Evolutionary conservation across 2,797 vertebrate genomes (phyloP), one percentile per base, ranked within the genome.

Genomic region (Eurystomus glaucurus): DNA sequence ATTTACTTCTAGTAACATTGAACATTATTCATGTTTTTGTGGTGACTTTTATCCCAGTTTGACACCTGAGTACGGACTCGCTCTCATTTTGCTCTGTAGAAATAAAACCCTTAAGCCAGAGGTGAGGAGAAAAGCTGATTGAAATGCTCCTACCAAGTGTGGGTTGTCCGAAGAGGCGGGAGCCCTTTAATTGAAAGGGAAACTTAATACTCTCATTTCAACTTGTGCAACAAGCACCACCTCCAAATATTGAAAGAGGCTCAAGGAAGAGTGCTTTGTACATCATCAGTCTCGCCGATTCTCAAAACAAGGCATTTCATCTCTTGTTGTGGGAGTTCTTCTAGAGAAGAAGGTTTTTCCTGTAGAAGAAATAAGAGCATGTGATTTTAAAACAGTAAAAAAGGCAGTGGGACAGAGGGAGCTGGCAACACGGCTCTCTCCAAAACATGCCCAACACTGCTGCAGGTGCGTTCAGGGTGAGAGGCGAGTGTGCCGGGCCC

Each of bases 51-150:
- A 37, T 35, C 41, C 58, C 90, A 39, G 0, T 89, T 86, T 88
- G 68, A 69, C 84, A 94, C 60, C 64, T 87, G 80, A 77, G 64
- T 35, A 57, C 70, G 64, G 80, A 39, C 66, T 64, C 45, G 3
- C 41, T 90, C 60, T 92, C 75, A 39, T 90, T 94, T 92, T 64
- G 50, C 29, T 66, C 69, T 58, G 77, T 35, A 76, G 85, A 82
- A 97, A 93, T 76, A 76, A 96, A 95, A 28, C 28, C 60, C 64
- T 61, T n/a, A 50, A 96, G 71, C 31, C 74, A 77, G 88, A 96
- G 77, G 80, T 89, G 92, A 87, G 69, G 52, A 68, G 55, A 29
- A 93, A 88, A 87, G 51, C 90, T 64, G 75, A 87, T 68, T 43
- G 71, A 81, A 95, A 84, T 10, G 52, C 26, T 92, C 68, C 46